Evolutionary conservation across 2,797 vertebrate genomes (phyloP).

Genomic region (Eulemur albifrons): DNA sequence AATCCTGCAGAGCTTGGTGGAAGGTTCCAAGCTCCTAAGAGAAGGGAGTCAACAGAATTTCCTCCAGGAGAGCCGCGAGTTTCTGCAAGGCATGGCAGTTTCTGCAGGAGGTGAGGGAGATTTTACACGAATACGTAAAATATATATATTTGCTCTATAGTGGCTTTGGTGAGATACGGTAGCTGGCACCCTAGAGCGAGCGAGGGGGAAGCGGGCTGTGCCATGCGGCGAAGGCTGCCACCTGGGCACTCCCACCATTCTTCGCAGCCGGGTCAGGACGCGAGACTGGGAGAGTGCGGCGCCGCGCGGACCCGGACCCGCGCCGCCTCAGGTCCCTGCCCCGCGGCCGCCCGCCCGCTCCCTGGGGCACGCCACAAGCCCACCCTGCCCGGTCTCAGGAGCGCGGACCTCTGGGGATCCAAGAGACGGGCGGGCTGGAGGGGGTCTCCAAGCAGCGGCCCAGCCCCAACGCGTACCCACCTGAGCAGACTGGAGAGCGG

Average conservation of each 20-base stretch:
- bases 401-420: background rate
- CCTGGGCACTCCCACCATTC: slow-evolving; percentile 72
- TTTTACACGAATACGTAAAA: background rate
- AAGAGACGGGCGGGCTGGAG: background rate
- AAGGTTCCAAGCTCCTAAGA: slow-evolving; percentile 46
- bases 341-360: background rate
- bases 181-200: slow-evolving; percentile 20
- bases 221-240: slow-evolving; percentile 64
- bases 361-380: background rate
- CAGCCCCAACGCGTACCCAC: slow-evolving; percentile 80
- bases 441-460: background rate
- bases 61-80: background rate
- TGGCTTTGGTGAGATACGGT: background rate
- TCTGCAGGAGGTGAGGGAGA: slow-evolving; percentile 26
- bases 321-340: background rate
- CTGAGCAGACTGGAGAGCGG: slow-evolving; percentile 96
- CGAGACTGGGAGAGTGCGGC: background rate
- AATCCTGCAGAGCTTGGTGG: background rate
- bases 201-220: slow-evolving; percentile 33
- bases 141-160: background rate
- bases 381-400: background rate
- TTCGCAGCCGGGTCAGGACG: background rate
- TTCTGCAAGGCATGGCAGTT: slow-evolving; percentile 22
- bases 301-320: background rate
- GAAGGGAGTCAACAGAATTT: slow-evolving; percentile 33